Evolutionary conservation across 2,888 invertebrate genomes (phyloP).

Genomic region (Lasioglossum villosulum): DNA sequence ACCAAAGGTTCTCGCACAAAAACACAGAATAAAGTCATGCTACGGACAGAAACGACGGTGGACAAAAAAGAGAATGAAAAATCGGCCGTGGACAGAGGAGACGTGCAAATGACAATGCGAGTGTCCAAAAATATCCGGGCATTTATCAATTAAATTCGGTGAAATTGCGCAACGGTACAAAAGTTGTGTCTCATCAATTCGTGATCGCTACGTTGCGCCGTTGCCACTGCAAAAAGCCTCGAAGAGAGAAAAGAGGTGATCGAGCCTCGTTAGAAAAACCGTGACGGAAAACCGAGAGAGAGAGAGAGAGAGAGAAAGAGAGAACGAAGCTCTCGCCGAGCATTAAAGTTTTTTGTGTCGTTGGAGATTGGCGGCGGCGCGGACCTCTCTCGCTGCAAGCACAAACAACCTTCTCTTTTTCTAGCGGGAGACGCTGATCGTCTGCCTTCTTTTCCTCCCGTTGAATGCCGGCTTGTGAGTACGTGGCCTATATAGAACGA

Average conservation of each 20-base stretch:
- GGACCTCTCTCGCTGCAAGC: slow-evolving; percentile 37
- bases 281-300: slow-evolving; percentile 8
- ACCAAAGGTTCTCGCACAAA: not conserved
- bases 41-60: not conserved
- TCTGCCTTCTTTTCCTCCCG: slow-evolving; percentile 2
- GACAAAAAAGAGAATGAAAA: not conserved
- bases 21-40: not conserved
- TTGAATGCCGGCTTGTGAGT: slow-evolving; percentile 39
- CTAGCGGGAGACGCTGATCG: slow-evolving; percentile 1
- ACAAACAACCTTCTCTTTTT: slow-evolving; percentile 54
- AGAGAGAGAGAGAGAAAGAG: slow-evolving; percentile 7
- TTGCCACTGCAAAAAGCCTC: not conserved
- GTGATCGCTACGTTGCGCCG: not conserved
- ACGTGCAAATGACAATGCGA: not conserved
- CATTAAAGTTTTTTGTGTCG: slow-evolving; percentile 68
- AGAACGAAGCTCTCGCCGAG: slow-evolving; percentile 54
- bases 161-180: not conserved
- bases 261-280: slow-evolving; percentile 38
- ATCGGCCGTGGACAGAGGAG: not conserved
- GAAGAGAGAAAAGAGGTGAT: slow-evolving; percentile 6
- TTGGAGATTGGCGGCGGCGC: slow-evolving; percentile 42
- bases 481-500: slow-evolving; percentile 55
- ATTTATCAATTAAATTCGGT: slow-evolving; percentile 30
- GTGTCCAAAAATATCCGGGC: not conserved
- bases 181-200: slow-evolving; percentile 41